phyloP scores from a whole-genome alignment of 2,113 vertebrate genomes.

The Eidolon helvum region DNA sequence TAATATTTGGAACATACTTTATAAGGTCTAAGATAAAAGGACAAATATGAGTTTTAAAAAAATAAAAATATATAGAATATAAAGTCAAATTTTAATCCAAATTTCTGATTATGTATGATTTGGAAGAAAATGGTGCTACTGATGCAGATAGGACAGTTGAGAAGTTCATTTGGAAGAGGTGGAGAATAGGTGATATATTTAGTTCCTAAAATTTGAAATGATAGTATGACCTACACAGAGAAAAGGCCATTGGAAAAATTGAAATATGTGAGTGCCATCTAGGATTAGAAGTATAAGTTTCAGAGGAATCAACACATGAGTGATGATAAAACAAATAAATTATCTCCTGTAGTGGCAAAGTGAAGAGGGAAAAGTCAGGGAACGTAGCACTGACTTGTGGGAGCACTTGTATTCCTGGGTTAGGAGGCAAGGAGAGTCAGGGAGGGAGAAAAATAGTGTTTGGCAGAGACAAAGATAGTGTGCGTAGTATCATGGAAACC shows the following conservation, averaged over 20 bases:
- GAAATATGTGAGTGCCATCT: not conserved
- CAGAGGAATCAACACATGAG: not conserved
- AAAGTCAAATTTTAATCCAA: not conserved
- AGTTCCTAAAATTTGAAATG: not conserved
- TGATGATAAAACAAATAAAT: not conserved
- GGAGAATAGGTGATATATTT: not conserved
- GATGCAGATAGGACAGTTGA: not conserved
- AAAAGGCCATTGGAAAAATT: not conserved
- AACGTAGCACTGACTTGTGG: not conserved
- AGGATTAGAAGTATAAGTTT: not conserved
- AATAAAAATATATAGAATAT: not conserved
- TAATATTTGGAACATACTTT: not conserved
- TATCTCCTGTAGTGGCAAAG: not conserved
- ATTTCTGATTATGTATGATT: not conserved
- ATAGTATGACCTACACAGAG: not conserved
- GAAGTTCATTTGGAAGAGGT: not conserved
- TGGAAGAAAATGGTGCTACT: not conserved
- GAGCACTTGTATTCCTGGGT: not conserved
- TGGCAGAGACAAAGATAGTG: not conserved
- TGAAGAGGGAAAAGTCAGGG: not conserved
- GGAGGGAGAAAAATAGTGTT: not conserved
- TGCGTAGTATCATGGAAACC: not conserved
- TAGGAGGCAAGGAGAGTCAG: not conserved
- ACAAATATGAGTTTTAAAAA: not conserved
- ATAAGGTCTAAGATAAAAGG: not conserved